Evolutionary conservation across 1,140 invertebrate species (phyloP).

Genomic region (Drosophila arawakana): DNA sequence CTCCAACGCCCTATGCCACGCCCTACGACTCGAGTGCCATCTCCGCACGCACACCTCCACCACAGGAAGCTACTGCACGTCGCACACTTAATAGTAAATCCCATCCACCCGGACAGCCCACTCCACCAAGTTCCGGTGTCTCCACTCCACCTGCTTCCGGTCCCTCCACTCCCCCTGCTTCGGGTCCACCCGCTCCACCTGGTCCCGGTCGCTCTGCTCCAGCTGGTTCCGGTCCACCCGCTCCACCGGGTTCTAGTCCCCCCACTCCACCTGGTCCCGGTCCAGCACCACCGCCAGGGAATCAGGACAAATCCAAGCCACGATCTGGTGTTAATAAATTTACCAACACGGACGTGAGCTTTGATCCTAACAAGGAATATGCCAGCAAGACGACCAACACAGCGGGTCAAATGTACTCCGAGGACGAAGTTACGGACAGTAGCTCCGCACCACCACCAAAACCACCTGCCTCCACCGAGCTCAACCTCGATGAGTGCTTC

Average conservation of each 20-base stretch:
- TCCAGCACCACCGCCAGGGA: not conserved
- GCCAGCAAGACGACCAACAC: constrained; percentile 60
- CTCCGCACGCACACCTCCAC: not conserved
- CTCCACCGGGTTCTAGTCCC: too few relatives aligned
- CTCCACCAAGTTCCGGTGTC: too few relatives aligned
- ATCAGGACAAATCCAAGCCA: not conserved
- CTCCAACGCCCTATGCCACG: not conserved
- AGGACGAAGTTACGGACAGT: not conserved
- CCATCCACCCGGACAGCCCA: too few relatives aligned
- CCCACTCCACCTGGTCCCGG: too few relatives aligned
- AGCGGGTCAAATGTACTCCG: constrained; percentile 27
- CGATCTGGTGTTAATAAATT: constrained; percentile 17
- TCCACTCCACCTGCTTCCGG: too few relatives aligned
- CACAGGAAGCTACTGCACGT: too few relatives aligned
- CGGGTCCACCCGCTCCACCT: too few relatives aligned
- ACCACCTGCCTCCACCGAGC: not conserved
- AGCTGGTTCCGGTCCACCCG: too few relatives aligned
- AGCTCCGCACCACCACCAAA: not conserved
- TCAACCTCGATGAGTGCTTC: constrained; percentile 38
- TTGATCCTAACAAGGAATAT: constrained; percentile 52
- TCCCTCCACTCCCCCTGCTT: too few relatives aligned
- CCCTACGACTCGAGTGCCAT: not conserved
- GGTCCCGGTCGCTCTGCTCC: too few relatives aligned
- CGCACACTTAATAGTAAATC: too few relatives aligned
- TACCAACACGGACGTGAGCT: constrained; percentile 55